A percentile compares a stretch with the other conserved stretches of the same genome.
Conservation (phyloP, 2,797 vertebrate genomes). For the Microchirus variegatus region DNA sequence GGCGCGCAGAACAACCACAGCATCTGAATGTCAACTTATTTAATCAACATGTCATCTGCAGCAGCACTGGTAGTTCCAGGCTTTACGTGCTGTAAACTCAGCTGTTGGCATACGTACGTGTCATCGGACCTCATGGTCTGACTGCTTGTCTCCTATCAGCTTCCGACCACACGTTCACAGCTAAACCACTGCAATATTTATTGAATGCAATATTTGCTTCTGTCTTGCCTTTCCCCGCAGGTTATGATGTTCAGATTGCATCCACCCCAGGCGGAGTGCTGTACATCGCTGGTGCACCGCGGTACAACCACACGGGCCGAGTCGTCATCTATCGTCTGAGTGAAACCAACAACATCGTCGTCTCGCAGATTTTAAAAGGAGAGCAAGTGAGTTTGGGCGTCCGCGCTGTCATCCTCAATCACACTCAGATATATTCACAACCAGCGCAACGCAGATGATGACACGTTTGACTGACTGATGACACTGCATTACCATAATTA, state of each 20-base stretch:
- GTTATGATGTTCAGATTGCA: constrained; percentile 93
- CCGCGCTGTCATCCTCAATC: no score
- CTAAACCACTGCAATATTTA: no score
- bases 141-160: constrained; percentile 29
- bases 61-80: constrained; percentile 37
- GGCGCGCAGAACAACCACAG: constrained; percentile 41
- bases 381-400: constrained; percentile 85
- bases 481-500: no score
- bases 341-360: constrained; percentile 62
- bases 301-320: constrained; percentile 95
- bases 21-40: constrained; percentile 66
- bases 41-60: constrained; percentile 74
- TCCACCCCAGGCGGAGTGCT: constrained; percentile 80
- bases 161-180: constrained; percentile 20
- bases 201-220: not conserved
- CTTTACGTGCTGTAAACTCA: constrained; percentile 56
- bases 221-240: constrained; percentile 68
- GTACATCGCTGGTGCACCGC: constrained; percentile 92
- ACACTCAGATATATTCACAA: not conserved
- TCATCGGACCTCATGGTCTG: constrained; percentile 3
- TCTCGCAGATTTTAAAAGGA: constrained; percentile 89
- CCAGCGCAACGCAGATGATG: no score
- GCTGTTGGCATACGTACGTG: constrained; percentile 43
- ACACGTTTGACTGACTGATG: no score
- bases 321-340: constrained; percentile 89